Percentiles rank a stretch among this genome's conserved stretches.
Evolutionary conservation across 1,140 invertebrate species (phyloP).

Genomic region (Papilio polytes): DNA sequence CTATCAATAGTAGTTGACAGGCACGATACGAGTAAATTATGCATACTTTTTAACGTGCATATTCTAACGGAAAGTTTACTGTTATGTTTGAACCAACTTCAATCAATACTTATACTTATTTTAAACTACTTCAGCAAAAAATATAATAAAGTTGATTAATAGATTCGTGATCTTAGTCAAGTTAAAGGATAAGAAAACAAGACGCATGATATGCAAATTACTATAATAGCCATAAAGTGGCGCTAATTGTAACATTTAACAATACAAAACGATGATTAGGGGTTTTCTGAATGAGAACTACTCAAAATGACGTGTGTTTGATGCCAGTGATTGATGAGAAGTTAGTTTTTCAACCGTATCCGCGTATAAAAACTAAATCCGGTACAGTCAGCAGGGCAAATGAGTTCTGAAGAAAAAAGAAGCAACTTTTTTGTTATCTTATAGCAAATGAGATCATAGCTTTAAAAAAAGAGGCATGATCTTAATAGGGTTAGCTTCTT

Average conservation of each 20-base stretch:
- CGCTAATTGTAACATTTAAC: conserved; percentile 28
- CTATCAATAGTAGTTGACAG: conserved; percentile 18
- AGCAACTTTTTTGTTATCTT: conserved; percentile 55
- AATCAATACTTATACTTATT: not conserved
- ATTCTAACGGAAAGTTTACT: not conserved
- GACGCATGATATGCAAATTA: conserved; percentile 25
- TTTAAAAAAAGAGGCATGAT: conserved; percentile 9
- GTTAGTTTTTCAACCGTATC: not conserved
- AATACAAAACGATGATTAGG: conserved; percentile 29
- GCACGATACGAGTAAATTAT: not conserved
- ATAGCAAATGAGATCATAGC: conserved; percentile 56
- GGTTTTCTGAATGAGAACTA: conserved; percentile 26
- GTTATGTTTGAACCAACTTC: not conserved
- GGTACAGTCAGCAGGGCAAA: conserved; percentile 51
- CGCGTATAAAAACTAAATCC: conserved; percentile 55
- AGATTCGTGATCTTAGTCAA: conserved; percentile 2
- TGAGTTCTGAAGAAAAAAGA: conserved; percentile 36
- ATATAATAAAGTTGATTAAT: not conserved
- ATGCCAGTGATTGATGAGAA: conserved; percentile 8
- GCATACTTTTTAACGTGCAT: conserved; percentile 2
- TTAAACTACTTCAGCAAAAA: not conserved
- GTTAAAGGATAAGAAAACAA: not conserved
- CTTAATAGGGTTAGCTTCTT: conserved; percentile 28
- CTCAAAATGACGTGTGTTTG: conserved; percentile 14
- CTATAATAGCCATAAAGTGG: not conserved